Percentiles rank a stretch among this genome's conserved stretches.
phyloP scores from a whole-genome alignment of 1,140 invertebrate genomes.

The Hyposmocoma kahamanoa region DNA sequence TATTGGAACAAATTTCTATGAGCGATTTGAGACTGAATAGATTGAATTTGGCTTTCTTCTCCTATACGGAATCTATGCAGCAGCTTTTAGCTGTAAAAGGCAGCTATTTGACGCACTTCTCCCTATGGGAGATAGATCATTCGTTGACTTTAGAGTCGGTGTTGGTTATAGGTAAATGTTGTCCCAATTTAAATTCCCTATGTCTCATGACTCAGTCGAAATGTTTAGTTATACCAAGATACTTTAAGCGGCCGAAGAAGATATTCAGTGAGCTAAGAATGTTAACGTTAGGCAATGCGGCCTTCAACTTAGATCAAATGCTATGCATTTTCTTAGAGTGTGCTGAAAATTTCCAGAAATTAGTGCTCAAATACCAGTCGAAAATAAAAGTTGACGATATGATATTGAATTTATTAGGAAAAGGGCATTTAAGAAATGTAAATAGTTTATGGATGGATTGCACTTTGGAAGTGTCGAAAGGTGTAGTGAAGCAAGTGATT shows the following conservation, averaged over 20 bases:
- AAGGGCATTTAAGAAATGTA: slow-evolving; percentile 50
- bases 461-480: slow-evolving; percentile 57
- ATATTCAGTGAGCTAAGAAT: slow-evolving; percentile 53
- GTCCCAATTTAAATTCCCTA: slow-evolving; percentile 50
- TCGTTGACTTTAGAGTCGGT: slow-evolving; percentile 53
- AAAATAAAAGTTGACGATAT: slow-evolving; percentile 50
- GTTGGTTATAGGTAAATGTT: slow-evolving; percentile 47
- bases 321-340: slow-evolving; percentile 57
- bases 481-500: slow-evolving; percentile 52
- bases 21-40: slow-evolving; percentile 52
- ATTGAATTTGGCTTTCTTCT: slow-evolving; percentile 64
- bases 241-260: slow-evolving; percentile 36
- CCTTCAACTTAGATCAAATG: slow-evolving; percentile 53
- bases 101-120: slow-evolving; percentile 60
- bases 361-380: slow-evolving; percentile 60
- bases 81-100: slow-evolving; percentile 54
- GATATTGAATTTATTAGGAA: slow-evolving; percentile 42
- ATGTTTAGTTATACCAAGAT: slow-evolving; percentile 46
- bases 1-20: slow-evolving; percentile 50
- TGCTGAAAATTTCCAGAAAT: slow-evolving; percentile 44
- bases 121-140: slow-evolving; percentile 62
- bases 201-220: slow-evolving; percentile 61
- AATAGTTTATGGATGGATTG: slow-evolving; percentile 62
- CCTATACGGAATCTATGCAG: slow-evolving; percentile 49
- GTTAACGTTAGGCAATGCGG: slow-evolving; percentile 58